Percentiles rank a stretch among this genome's conserved stretches.
Conservation (phyloP, 2,888 invertebrate genomes). For the Uropetala carovei region DNA sequence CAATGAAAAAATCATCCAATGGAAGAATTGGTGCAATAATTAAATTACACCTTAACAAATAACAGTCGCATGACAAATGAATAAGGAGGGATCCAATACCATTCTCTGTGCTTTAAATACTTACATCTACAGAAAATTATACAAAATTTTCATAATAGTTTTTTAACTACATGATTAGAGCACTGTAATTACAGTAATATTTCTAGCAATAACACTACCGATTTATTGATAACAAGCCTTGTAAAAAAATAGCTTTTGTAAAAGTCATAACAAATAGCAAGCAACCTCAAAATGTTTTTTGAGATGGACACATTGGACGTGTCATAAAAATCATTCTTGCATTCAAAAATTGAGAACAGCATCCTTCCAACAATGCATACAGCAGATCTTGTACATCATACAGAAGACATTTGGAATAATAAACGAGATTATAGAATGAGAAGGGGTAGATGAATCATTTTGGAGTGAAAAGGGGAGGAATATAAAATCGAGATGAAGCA, state of each 20-base stretch:
- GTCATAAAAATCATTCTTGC: not conserved
- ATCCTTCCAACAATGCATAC: constrained; percentile 17
- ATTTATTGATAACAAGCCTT: not conserved
- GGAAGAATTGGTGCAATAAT: too few relatives aligned
- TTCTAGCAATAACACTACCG: not conserved
- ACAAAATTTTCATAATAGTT: not conserved
- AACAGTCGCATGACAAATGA: not conserved
- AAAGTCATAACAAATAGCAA: constrained; percentile 23
- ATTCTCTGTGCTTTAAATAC: not conserved
- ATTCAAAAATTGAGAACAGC: not conserved
- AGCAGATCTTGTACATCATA: constrained; percentile 10
- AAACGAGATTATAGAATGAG: not conserved
- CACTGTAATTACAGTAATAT: not conserved
- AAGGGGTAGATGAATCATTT: constrained; percentile 8
- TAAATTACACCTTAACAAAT: not conserved
- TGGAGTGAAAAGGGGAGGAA: not conserved
- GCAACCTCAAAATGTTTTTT: not conserved
- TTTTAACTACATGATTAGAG: not conserved
- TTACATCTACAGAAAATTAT: not conserved
- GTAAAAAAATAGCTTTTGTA: constrained; percentile 14
- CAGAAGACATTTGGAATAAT: constrained; percentile 3
- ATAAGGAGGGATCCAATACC: not conserved
- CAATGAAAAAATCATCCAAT: too few relatives aligned
- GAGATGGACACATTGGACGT: not conserved
- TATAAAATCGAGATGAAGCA: not conserved